Evolutionary conservation across 2,797 vertebrate species (phyloP).

Genomic region (Peromyscus attwateri): DNA sequence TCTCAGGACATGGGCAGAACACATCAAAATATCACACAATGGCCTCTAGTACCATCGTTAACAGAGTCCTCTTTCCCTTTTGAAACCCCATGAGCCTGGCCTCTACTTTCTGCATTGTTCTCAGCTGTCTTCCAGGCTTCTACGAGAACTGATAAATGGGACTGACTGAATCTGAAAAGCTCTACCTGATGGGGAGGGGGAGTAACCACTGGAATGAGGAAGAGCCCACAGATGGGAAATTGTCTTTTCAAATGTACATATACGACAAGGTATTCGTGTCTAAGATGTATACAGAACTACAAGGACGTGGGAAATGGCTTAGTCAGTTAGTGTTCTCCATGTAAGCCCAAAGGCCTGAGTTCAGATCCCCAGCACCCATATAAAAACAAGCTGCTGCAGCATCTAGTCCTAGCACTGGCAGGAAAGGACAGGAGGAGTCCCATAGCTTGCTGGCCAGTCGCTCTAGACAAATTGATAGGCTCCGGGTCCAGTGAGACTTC

Average conservation of each 20-base stretch:
- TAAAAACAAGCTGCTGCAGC: not conserved
- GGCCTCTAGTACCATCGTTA: not conserved
- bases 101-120: not conserved
- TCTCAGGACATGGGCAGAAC: not conserved
- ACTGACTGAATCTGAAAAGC: not conserved
- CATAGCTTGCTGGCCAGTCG: not conserved
- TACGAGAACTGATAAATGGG: not conserved
- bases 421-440: too few relatives aligned
- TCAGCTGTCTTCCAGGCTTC: not conserved
- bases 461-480: not conserved
- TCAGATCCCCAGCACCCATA: not conserved
- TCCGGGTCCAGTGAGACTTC: not conserved
- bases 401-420: not conserved
- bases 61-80: not conserved
- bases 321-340: not conserved
- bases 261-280: not conserved
- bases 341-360: not conserved
- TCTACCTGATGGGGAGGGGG: not conserved
- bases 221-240: not conserved
- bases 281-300: not conserved
- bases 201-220: not conserved
- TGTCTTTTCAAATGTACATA: too few relatives aligned
- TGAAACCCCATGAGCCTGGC: not conserved
- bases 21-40: not conserved
- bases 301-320: not conserved